phyloP scores from a whole-genome alignment of 2,797 vertebrate species.

The Gila robusta region DNA sequence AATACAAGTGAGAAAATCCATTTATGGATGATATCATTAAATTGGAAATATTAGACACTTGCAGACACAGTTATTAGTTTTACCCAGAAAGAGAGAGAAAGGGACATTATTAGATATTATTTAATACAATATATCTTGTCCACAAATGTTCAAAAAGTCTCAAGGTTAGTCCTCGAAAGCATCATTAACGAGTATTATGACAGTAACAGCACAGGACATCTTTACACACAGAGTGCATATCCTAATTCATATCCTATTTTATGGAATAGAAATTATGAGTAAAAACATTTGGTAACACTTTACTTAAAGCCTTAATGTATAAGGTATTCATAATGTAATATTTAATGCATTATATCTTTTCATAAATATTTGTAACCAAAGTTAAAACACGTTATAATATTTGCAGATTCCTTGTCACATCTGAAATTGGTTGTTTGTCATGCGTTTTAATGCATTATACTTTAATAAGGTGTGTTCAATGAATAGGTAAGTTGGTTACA shows the following conservation, averaged over 20 bases:
- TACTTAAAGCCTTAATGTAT: background rate
- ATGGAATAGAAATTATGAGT: background rate
- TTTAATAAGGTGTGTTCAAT: background rate
- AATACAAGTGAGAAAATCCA: background rate
- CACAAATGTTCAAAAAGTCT: background rate
- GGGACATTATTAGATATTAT: no score
- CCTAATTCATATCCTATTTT: background rate
- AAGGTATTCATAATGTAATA: background rate
- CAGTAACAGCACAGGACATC: background rate
- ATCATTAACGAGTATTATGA: background rate
- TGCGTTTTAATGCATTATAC: background rate
- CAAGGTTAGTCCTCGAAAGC: background rate
- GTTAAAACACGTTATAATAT: background rate
- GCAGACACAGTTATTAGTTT: background rate
- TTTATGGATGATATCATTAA: no score
- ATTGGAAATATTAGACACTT: background rate
- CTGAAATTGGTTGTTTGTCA: background rate
- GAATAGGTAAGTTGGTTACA: background rate
- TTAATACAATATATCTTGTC: constrained; percentile 59
- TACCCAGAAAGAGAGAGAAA: background rate
- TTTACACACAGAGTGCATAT: background rate
- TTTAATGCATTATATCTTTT: background rate
- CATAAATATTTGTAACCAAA: background rate
- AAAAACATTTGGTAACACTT: background rate
- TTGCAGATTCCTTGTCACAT: background rate